Percentiles rank a stretch among this genome's conserved stretches.
Evolutionary conservation across 2,113 vertebrate genomes (phyloP).

Genomic region (Kobus ellipsiprymnus): DNA sequence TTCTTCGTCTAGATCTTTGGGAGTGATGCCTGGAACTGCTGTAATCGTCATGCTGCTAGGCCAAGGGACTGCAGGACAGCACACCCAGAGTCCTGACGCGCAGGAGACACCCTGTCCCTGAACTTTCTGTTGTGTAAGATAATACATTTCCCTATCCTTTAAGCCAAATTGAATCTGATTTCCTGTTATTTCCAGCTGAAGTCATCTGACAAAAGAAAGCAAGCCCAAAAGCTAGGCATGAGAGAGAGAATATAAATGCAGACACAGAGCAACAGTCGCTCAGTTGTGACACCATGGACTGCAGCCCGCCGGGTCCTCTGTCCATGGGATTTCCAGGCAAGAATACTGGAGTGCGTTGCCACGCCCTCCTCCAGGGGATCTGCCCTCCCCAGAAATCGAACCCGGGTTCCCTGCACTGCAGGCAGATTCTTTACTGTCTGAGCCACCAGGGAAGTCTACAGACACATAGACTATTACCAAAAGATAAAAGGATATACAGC

Average conservation of each 20-base stretch:
- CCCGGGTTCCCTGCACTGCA: not conserved
- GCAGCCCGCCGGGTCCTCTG: not conserved
- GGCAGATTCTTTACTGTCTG: not conserved
- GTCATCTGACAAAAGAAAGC: not conserved
- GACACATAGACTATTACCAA: not conserved
- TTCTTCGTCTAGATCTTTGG: not conserved
- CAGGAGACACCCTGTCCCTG: not conserved
- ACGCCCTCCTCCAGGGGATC: not conserved
- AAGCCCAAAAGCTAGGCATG: not conserved
- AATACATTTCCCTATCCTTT: constrained; percentile 27
- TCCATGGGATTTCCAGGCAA: not conserved
- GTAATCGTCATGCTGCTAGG: too few species aligned
- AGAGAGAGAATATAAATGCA: not conserved
- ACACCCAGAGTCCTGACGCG: not conserved
- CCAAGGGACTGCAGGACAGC: not conserved
- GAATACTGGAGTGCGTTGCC: not conserved
- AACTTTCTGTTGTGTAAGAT: constrained; percentile 23
- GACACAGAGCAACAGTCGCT: not conserved
- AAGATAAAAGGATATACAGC: not conserved
- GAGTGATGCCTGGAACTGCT: not conserved
- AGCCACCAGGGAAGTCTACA: not conserved
- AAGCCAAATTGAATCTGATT: not conserved
- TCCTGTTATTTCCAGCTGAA: constrained; percentile 56
- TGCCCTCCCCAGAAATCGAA: not conserved
- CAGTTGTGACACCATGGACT: not conserved